Conservation (phyloP, 1,140 invertebrate genomes). For the Panagrolaimus sp. region DNA sequence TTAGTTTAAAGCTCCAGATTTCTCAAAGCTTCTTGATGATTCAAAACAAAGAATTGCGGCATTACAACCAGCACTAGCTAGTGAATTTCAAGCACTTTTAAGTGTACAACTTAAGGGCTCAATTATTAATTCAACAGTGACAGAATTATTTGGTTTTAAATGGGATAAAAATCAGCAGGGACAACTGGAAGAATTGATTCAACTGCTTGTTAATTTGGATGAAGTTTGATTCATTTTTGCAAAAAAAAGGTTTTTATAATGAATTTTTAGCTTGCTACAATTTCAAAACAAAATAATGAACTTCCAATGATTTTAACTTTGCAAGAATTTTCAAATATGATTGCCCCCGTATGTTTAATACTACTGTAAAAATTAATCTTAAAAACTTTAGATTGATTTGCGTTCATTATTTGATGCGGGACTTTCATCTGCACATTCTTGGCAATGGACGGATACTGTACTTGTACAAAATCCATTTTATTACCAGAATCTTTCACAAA, state of each 20-base stretch:
- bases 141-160: neutral
- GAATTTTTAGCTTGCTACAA: neutral
- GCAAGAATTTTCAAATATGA: conserved; percentile 4
- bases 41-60: neutral
- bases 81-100: neutral
- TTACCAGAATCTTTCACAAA: neutral
- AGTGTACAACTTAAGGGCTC: neutral
- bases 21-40: neutral
- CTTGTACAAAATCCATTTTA: neutral
- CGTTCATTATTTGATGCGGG: neutral
- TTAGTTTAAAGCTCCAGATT: conserved; percentile 2
- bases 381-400: neutral
- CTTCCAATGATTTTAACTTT: neutral
- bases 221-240: too few species aligned
- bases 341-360: neutral
- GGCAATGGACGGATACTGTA: neutral
- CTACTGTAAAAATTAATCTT: neutral
- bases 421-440: neutral
- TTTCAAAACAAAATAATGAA: neutral
- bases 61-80: neutral
- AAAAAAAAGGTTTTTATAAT: neutral
- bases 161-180: too few species aligned
- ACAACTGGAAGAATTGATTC: neutral
- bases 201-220: neutral
- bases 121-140: neutral